Evolutionary conservation across 2,113 vertebrate genomes (phyloP), one percentile per base, ranked within the genome.

Genomic region (Lates calcarifer): DNA sequence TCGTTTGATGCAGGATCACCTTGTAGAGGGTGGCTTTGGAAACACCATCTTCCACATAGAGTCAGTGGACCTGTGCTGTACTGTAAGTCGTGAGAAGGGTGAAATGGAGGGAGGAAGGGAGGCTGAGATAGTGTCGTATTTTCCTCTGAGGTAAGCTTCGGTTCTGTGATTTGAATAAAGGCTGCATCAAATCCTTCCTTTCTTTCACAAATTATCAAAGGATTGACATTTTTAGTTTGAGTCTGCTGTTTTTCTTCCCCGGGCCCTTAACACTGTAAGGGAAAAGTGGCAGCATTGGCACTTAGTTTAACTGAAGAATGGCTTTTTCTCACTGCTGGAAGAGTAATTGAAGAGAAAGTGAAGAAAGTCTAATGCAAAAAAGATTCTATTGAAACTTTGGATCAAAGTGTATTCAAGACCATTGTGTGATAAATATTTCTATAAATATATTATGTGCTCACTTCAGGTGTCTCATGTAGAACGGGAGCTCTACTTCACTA

Each of bases 1-100:
- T 24, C 15, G 81, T 90, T 88, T 87, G 87, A 92, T 85, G 85
- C 43, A 0, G 71, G 77, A 84, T 91, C 87, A 90, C 90, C 90
- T 93, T 89, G 85, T 80, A 74, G 72, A 80, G 72, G 78, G 72
- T 73, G 77, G 81, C 74, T 88, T 55, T 86, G 71, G 87, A 77
- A 71, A 53, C 78, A 39, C 57, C 81, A 49, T 82, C 80, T 84
- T 85, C 66, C 47, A 26, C 41, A 2, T 55, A 61, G 79, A 77
- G 43, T n/a, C n/a, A n/a, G n/a, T 31, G 62, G 81, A 81, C 74
- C 81, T 10, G 69, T 29, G 58, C 76, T 51, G 47, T 39, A 26
- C 57, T 76, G 29, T 41, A 37, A 47, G 60, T 74, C 81, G 70
- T 3, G 15, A 61, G 72, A 62, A 82, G 77, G 74, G 79, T 85